Conservation (phyloP, 2,888 invertebrate species). For the Eucriotettix oculatus region DNA sequence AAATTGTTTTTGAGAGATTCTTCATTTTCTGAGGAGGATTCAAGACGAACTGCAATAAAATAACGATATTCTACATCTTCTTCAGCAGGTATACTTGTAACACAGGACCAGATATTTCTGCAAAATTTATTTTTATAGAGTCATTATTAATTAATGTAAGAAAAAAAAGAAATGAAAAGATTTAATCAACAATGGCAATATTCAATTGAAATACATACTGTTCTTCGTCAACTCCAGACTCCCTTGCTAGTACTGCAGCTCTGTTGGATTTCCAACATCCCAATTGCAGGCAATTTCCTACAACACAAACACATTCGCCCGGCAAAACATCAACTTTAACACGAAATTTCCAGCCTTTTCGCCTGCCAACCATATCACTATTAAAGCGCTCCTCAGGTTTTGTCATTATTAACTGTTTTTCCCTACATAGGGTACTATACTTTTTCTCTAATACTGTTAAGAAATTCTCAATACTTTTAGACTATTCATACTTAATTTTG, state of each 20-base stretch:
- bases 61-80: conserved; percentile 57
- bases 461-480: no score
- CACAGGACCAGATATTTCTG: conserved; percentile 41
- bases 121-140: background rate
- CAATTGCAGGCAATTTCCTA: conserved; percentile 47
- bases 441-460: no score
- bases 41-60: conserved; percentile 49
- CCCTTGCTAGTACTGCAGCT: conserved; percentile 31
- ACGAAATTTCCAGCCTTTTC: conserved; percentile 32
- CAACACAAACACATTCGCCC: conserved; percentile 50
- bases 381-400: no score
- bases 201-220: no score
- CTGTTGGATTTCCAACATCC: conserved; percentile 54
- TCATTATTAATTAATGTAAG: no score
- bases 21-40: conserved; percentile 26
- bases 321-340: conserved; percentile 33
- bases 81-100: conserved; percentile 46
- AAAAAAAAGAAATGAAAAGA: no score
- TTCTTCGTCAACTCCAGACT: background rate
- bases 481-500: no score
- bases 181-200: no score
- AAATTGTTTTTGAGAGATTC: conserved; percentile 27
- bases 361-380: conserved; percentile 1
- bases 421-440: no score
- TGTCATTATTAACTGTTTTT: no score